A percentile compares a stretch with the other conserved stretches of the same genome.
These are phyloP conservation scores for Tethea ocularis DNA, from an alignment of 2,888 invertebrate genomes.

Conservation along the genomic window DNA sequence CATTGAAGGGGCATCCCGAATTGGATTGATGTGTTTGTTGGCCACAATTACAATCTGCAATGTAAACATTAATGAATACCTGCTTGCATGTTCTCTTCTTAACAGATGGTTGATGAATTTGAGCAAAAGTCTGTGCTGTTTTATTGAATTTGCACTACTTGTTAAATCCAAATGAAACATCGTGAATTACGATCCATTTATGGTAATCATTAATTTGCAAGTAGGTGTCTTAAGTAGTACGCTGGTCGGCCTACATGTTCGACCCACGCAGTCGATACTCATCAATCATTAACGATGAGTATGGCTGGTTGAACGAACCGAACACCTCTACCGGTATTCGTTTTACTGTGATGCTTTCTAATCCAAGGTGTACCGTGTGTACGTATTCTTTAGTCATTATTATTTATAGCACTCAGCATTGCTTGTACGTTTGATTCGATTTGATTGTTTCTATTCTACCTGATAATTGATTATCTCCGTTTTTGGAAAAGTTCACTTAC, in stretches of 20 bases:
- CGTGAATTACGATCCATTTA: constrained; percentile 41
- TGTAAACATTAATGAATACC: constrained; percentile 58
- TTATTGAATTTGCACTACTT: constrained; percentile 7
- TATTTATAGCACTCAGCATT: constrained; percentile 35
- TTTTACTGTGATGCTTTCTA: constrained; percentile 58
- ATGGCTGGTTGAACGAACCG: constrained; percentile 56
- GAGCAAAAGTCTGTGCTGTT: too few relatives aligned
- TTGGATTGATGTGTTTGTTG: constrained; percentile 67
- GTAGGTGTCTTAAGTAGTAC: constrained; percentile 66
- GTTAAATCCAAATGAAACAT: constrained; percentile 17
- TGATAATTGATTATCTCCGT: constrained; percentile 39
- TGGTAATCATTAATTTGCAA: constrained; percentile 53
- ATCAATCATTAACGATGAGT: constrained; percentile 69
- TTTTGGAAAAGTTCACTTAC: constrained; percentile 35
- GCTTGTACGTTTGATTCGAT: constrained; percentile 23
- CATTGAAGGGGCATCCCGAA: constrained; percentile 72
- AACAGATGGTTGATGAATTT: background rate
- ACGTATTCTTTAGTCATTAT: constrained; percentile 44
- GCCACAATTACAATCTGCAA: constrained; percentile 54
- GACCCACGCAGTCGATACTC: constrained; percentile 67
- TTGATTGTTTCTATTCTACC: constrained; percentile 33
- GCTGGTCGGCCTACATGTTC: constrained; percentile 59
- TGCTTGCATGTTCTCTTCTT: constrained; percentile 18
- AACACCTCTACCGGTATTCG: constrained; percentile 33
- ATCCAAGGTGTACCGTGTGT: constrained; percentile 40